These are phyloP conservation scores for Ptiloglossa arizonensis DNA, from an alignment of 1,140 invertebrate genomes.

Conservation along the genomic window DNA sequence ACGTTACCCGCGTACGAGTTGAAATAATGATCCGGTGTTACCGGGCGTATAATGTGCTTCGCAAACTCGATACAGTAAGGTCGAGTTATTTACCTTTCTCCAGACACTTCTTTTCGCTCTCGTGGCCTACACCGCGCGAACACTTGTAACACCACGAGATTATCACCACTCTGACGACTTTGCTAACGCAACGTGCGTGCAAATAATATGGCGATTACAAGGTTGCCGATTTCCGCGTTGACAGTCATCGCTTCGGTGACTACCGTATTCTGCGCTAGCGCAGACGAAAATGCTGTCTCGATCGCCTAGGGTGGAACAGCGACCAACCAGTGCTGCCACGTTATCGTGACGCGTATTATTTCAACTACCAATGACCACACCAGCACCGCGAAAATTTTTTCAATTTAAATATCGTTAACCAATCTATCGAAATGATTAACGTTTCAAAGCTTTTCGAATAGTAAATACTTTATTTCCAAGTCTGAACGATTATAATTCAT, in stretches of 20 bases:
- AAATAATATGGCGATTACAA: slow-evolving; percentile 72
- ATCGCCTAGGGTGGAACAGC: background rate
- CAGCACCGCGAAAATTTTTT: background rate
- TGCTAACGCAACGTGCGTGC: slow-evolving; percentile 63
- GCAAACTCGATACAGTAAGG: too few species aligned
- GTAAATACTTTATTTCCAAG: too few species aligned
- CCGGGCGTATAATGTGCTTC: background rate
- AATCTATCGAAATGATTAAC: too few species aligned
- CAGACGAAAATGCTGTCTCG: slow-evolving; percentile 38
- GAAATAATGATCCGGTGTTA: background rate
- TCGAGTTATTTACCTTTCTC: slow-evolving; percentile 66
- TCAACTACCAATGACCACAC: background rate
- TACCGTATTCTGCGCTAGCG: slow-evolving; percentile 65
- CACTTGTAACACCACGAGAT: slow-evolving; percentile 44
- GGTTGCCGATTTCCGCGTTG: slow-evolving; percentile 69
- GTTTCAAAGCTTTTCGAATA: too few species aligned
- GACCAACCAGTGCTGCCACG: slow-evolving; percentile 3
- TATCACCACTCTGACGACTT: slow-evolving; percentile 45
- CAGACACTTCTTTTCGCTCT: slow-evolving; percentile 34
- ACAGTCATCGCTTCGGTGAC: slow-evolving; percentile 65
- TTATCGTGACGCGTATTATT: too few species aligned
- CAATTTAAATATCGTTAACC: background rate
- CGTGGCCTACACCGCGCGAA: background rate
- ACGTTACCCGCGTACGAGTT: background rate
- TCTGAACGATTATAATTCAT: too few species aligned